A percentile compares a stretch with the other conserved stretches of the same genome.
Conservation (phyloP, 1,140 invertebrate genomes). For the Heliothis virescens region DNA sequence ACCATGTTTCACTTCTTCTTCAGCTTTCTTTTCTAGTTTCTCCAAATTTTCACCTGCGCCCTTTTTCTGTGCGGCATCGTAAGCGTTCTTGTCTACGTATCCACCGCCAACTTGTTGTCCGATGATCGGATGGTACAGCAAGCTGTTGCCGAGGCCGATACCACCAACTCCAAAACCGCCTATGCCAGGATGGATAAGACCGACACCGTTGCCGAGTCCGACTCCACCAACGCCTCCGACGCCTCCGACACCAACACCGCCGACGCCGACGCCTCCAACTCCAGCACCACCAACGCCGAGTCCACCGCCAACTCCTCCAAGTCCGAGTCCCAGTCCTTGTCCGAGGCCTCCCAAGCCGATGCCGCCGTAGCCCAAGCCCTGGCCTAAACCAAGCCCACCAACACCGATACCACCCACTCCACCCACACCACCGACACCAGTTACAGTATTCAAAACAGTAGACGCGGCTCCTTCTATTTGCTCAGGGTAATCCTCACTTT, state of each 20-base stretch:
- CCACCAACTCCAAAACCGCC: constrained; percentile 73
- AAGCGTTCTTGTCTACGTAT: constrained; percentile 86
- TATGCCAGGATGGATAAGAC: constrained; percentile 71
- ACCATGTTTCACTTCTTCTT: constrained; percentile 84
- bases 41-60: constrained; percentile 84
- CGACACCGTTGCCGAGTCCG: constrained; percentile 69
- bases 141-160: constrained; percentile 66
- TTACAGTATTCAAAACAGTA: constrained; percentile 76
- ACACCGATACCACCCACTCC: constrained; percentile 67
- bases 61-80: constrained; percentile 86
- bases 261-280: constrained; percentile 61
- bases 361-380: constrained; percentile 60
- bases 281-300: constrained; percentile 56
- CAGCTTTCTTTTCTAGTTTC: constrained; percentile 85
- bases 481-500: constrained; percentile 82
- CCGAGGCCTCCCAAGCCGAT: constrained; percentile 62
- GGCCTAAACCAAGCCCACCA: constrained; percentile 60
- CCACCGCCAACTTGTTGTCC: constrained; percentile 81
- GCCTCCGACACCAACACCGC: constrained; percentile 61
- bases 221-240: constrained; percentile 59
- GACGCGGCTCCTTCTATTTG: constrained; percentile 79
- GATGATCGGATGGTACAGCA: constrained; percentile 72
- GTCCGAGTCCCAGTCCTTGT: constrained; percentile 52
- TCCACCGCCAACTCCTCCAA: constrained; percentile 59
- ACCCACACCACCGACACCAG: constrained; percentile 69